Evolutionary conservation across 1,140 invertebrate species (phyloP), one percentile per base, ranked within the genome.

Genomic region (Atopsyche davidsoni): DNA sequence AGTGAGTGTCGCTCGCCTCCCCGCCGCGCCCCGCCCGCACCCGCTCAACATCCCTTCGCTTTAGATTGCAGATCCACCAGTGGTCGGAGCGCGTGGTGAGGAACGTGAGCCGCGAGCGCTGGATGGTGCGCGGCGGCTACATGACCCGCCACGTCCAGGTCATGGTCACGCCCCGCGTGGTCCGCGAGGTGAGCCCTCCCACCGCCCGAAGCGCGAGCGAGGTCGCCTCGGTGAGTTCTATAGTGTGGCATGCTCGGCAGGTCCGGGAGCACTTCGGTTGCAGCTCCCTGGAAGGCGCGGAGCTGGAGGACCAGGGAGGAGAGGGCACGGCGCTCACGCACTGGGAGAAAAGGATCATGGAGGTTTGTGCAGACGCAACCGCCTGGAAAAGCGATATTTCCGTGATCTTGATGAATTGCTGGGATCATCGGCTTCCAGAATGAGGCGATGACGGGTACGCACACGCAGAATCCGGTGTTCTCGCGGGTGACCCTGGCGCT

Each of bases 391-490:
- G 13, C 18, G 7, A 38, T 13, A 7, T 38, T 14, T 7, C 6
- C 13, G 13, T 38, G 13, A 18, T 7, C 6, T 16, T 23, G 22
- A 16, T 4, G 10, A 47, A 3, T 6, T 43, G 14, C 6, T 52
- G 24, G n/a, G n/a, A n/a, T n/a, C n/a, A n/a, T 55, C 59, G 50
- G 34, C 58, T 72, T 71, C 42, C 63, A 96, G 89, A 99, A 99
- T 74, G 96, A 99, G 78, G 95, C 94, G 0, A 99, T 99, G 96
- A 98, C 96, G 0, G 96, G 96, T 1, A 98, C 95, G 0, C 96
- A 98, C 65, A 99, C 96, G 0, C 96, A 98, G 70, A 96, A 97
- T 74, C 94, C 95, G 0, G 90, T 97, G 1, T 98, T 98, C 67
- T 98, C 94, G 1, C 74, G 93, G 32, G 86, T 99, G 51, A 98